Evolutionary conservation across 2,888 invertebrate species (phyloP).

Genomic region (Tachina grossa): DNA sequence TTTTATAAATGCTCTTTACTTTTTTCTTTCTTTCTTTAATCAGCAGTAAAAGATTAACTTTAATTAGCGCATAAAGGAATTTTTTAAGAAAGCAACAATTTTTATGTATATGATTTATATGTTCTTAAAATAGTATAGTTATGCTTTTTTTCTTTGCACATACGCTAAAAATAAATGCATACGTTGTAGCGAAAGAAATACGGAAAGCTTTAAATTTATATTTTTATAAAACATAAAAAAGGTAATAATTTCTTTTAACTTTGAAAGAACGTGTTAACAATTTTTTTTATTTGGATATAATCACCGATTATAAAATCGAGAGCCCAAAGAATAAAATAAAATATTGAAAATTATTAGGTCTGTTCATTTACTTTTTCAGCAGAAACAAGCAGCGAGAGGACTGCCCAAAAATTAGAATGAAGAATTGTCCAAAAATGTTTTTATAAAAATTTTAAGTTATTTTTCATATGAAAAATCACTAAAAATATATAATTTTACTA

Average conservation of each 20-base stretch:
- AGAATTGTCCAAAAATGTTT: too few relatives aligned
- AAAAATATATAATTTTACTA: too few relatives aligned
- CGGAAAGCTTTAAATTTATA: background rate
- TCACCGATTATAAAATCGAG: too few relatives aligned
- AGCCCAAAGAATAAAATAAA: too few relatives aligned
- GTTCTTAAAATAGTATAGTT: background rate
- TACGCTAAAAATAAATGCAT: background rate
- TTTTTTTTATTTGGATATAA: background rate
- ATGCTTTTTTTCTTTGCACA: slow-evolving; percentile 35
- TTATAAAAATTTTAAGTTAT: too few relatives aligned
- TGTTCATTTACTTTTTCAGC: too few relatives aligned
- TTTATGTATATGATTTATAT: slow-evolving; percentile 36
- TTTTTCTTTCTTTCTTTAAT: slow-evolving; percentile 18
- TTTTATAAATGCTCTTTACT: slow-evolving; percentile 25
- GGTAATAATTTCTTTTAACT: background rate
- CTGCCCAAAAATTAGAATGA: too few relatives aligned
- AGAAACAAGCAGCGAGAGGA: too few relatives aligned
- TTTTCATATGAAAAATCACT: too few relatives aligned
- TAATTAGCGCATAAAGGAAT: slow-evolving; percentile 36
- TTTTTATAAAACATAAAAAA: background rate
- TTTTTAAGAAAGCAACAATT: background rate
- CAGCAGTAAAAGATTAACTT: slow-evolving; percentile 40
- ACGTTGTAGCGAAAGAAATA: background rate
- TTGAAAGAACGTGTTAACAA: background rate
- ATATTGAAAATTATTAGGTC: too few relatives aligned